Conservation (phyloP, 1,140 invertebrate species). For the Teleopsis dalmanni region DNA sequence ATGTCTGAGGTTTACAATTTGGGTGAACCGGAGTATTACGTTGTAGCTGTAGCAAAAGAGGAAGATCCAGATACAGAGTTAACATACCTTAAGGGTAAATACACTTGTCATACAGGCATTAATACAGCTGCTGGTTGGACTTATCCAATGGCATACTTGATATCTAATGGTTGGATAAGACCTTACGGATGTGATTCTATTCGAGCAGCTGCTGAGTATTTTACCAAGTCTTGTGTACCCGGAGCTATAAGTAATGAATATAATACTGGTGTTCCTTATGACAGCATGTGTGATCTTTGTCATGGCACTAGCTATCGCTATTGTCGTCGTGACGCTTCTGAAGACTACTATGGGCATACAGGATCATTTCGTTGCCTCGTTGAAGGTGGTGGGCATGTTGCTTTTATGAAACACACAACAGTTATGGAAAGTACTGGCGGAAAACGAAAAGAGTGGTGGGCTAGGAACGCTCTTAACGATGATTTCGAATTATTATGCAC, state of each 20-base stretch:
- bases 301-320: conserved; percentile 75
- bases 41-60: conserved; percentile 87
- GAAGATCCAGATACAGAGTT: conserved; percentile 79
- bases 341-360: conserved; percentile 83
- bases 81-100: conserved; percentile 79
- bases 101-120: conserved; percentile 88
- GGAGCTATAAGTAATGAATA: conserved; percentile 79
- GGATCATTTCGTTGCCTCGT: conserved; percentile 89
- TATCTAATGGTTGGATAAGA: conserved; percentile 88
- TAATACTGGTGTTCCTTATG: conserved; percentile 71
- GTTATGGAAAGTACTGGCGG: conserved; percentile 87
- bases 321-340: conserved; percentile 75
- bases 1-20: conserved; percentile 85
- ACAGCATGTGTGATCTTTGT: conserved; percentile 91
- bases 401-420: conserved; percentile 89
- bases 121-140: conserved; percentile 92
- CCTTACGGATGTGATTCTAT: conserved; percentile 86
- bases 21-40: conserved; percentile 80
- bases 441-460: conserved; percentile 84
- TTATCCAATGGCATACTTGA: conserved; percentile 84
- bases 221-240: conserved; percentile 83
- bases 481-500: conserved; percentile 92
- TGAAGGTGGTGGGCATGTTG: conserved; percentile 90
- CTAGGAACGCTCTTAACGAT: conserved; percentile 79
- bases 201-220: conserved; percentile 84